A percentile compares a stretch with the other conserved stretches of the same genome.
These are phyloP conservation scores for Eupithecia subumbrata DNA, from an alignment of 2,888 invertebrate species.

Conservation along the genomic window DNA sequence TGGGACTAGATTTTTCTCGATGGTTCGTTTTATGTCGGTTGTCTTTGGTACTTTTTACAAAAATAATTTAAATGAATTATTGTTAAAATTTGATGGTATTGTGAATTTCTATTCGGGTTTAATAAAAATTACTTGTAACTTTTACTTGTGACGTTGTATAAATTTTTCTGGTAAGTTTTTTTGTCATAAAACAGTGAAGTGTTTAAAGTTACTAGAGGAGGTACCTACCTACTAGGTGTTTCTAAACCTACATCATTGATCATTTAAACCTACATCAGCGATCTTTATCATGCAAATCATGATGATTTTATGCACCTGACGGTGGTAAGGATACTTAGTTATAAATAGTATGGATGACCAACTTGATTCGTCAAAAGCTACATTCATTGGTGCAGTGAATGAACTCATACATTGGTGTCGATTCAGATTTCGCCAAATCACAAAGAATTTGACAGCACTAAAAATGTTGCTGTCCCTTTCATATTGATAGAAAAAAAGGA, in stretches of 20 bases:
- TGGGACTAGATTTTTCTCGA: neutral
- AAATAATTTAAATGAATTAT: neutral
- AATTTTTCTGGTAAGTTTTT: neutral
- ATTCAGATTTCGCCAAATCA: too few relatives aligned
- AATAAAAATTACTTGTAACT: neutral
- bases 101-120: neutral
- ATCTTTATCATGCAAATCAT: too few relatives aligned
- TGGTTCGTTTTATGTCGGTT: neutral
- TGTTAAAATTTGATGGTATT: neutral
- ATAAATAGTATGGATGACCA: neutral
- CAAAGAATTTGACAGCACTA: too few relatives aligned
- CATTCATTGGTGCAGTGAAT: too few relatives aligned
- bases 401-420: too few relatives aligned
- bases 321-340: neutral
- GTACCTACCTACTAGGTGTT: neutral
- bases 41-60: neutral
- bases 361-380: neutral
- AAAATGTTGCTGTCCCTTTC: too few relatives aligned
- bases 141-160: neutral
- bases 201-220: neutral
- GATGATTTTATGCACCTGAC: too few relatives aligned
- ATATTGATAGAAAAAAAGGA: too few relatives aligned
- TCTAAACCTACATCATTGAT: too few relatives aligned
- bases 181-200: neutral
- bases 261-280: too few relatives aligned